Conservation (phyloP, 2,888 invertebrate species). For the Thymelicus lineola region DNA sequence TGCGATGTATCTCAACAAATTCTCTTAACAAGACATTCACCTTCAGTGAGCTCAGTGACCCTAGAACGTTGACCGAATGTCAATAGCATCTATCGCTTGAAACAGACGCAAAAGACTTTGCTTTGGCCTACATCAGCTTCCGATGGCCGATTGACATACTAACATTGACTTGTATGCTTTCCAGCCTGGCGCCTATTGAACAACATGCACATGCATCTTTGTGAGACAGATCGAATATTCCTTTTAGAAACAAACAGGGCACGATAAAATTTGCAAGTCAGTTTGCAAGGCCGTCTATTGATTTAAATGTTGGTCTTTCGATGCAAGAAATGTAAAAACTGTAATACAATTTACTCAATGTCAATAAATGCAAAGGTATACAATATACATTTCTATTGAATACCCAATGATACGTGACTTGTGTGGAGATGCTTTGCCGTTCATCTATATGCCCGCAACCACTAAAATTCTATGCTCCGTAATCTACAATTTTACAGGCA, state of each 20-base stretch:
- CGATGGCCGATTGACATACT: slow-evolving; percentile 27
- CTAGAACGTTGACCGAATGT: slow-evolving; percentile 31
- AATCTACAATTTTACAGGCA: slow-evolving; percentile 27
- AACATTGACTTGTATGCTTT: slow-evolving; percentile 23
- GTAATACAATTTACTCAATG: no score
- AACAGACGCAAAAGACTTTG: slow-evolving; percentile 15
- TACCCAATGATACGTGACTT: not conserved
- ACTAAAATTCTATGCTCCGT: slow-evolving; percentile 4
- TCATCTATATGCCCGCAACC: not conserved
- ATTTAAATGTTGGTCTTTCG: no score
- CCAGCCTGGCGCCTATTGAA: not conserved
- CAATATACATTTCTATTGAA: no score
- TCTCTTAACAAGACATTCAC: slow-evolving; percentile 16
- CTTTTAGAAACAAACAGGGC: no score
- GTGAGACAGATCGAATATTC: no score
- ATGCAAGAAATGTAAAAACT: no score
- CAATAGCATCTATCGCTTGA: slow-evolving; percentile 21
- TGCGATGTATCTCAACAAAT: not conserved
- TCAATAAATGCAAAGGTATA: no score
- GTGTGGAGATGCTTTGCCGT: not conserved
- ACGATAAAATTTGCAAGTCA: no score
- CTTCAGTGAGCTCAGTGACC: slow-evolving; percentile 17
- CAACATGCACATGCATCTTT: no score
- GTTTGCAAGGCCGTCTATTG: not conserved
- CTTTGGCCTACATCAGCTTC: slow-evolving; percentile 9